phyloP scores from a whole-genome alignment of 2,113 vertebrate genomes.

The Antennarius striatus region DNA sequence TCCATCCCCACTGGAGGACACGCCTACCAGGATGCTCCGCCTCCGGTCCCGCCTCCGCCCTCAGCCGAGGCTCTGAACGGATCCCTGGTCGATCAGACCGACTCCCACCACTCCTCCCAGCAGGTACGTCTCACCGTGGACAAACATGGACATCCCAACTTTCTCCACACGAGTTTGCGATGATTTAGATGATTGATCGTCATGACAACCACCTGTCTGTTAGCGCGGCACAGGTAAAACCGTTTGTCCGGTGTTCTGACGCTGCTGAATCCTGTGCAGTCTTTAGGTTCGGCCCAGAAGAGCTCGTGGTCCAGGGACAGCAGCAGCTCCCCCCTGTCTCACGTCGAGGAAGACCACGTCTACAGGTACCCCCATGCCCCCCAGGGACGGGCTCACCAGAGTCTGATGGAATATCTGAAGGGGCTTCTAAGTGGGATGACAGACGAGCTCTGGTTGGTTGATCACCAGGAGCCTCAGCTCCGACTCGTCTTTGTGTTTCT shows the following conservation, averaged over 20 bases:
- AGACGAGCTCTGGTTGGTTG: too few relatives aligned
- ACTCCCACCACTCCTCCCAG: slow-evolving; percentile 83
- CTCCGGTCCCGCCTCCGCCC: slow-evolving; percentile 89
- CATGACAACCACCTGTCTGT: too few relatives aligned
- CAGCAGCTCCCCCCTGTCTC: slow-evolving; percentile 79
- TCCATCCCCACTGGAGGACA: slow-evolving; percentile 90
- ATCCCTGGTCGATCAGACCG: slow-evolving; percentile 82
- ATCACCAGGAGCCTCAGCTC: too few relatives aligned
- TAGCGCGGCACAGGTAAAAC: too few relatives aligned
- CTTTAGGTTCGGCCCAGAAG: slow-evolving; percentile 82
- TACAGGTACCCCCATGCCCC: slow-evolving; percentile 84
- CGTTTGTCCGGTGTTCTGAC: too few relatives aligned
- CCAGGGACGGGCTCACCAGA: too few relatives aligned
- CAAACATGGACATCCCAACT: too few relatives aligned
- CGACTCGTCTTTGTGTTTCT: too few relatives aligned
- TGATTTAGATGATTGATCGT: too few relatives aligned
- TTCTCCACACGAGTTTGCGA: too few relatives aligned
- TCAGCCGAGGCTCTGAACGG: slow-evolving; percentile 92
- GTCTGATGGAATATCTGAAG: too few relatives aligned
- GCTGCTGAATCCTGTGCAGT: slow-evolving; percentile 71
- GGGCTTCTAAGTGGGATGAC: too few relatives aligned
- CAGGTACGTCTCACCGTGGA: slow-evolving; percentile 76
- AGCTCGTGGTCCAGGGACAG: slow-evolving; percentile 82
- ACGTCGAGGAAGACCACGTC: slow-evolving; percentile 93
- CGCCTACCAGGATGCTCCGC: slow-evolving; percentile 88